Conservation (phyloP, 2,113 vertebrate genomes). For the Panurus biarmicus region DNA sequence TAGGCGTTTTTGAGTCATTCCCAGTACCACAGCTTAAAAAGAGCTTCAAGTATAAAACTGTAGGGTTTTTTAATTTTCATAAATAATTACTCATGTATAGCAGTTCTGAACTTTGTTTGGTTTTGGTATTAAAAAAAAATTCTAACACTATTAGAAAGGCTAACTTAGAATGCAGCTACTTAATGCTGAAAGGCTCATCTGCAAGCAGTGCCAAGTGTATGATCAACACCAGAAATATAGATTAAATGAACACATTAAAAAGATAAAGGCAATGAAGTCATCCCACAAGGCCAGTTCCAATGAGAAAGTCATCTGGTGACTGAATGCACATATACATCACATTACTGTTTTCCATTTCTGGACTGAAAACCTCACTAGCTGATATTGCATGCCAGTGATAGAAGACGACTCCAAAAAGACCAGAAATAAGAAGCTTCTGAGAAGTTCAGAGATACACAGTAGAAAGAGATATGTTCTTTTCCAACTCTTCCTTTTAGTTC, state of each 20-base stretch:
- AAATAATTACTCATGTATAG: not conserved
- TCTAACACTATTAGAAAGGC: not conserved
- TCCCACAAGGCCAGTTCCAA: not conserved
- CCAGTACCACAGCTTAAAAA: not conserved
- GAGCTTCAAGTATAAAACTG: not conserved
- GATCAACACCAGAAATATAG: not conserved
- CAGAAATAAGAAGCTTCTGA: not conserved
- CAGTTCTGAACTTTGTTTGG: not conserved
- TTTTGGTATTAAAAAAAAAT: not conserved
- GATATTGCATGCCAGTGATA: not conserved
- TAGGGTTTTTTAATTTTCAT: not conserved
- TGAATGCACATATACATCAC: not conserved
- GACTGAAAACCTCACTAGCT: not conserved
- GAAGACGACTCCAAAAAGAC: not conserved
- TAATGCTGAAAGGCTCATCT: not conserved
- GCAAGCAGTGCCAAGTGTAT: not conserved
- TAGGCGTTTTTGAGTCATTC: not conserved
- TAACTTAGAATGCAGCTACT: not conserved
- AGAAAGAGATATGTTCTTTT: not conserved
- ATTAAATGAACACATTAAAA: not conserved
- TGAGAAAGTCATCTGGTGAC: not conserved
- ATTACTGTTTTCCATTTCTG: not conserved
- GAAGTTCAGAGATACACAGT: not conserved
- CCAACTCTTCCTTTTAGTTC: not conserved
- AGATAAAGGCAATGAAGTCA: not conserved